A percentile compares a stretch with the other conserved stretches of the same genome.
Evolutionary conservation across 2,888 invertebrate genomes (phyloP).

Genomic region (Ophion ellenae): DNA sequence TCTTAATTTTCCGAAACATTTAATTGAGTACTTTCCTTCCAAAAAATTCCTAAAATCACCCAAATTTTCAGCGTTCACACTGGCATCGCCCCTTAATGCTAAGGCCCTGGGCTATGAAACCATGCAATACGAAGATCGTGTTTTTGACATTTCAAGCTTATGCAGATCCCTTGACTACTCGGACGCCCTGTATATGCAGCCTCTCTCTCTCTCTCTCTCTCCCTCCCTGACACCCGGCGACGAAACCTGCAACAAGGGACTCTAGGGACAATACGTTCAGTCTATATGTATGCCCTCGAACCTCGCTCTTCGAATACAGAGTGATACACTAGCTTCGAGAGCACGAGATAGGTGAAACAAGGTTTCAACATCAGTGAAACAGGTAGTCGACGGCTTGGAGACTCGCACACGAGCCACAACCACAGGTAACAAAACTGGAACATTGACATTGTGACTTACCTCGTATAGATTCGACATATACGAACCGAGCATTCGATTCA

Average conservation of each 20-base stretch:
- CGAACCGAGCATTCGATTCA: constrained; percentile 1
- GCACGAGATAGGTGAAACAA: constrained; percentile 33
- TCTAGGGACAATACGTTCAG: constrained; percentile 47
- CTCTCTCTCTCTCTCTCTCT: constrained; percentile 9
- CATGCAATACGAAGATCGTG: too few relatives aligned
- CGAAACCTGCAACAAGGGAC: constrained; percentile 11
- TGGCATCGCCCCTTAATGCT: too few relatives aligned
- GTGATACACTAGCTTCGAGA: constrained; percentile 27
- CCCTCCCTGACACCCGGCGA: neutral
- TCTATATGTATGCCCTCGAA: constrained; percentile 14
- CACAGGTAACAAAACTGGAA: constrained; percentile 37
- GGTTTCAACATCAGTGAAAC: constrained; percentile 28
- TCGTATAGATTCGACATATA: constrained; percentile 31
- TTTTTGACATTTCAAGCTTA: neutral
- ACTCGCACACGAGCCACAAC: neutral
- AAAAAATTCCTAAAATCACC: too few relatives aligned
- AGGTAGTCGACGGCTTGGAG: neutral
- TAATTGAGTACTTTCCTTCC: too few relatives aligned
- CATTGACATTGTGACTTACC: constrained; percentile 40
- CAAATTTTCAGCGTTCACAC: too few relatives aligned
- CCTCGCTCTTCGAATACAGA: neutral
- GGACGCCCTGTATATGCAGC: neutral
- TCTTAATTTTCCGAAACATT: too few relatives aligned
- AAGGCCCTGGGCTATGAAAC: too few relatives aligned
- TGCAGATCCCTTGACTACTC: neutral